Evolutionary conservation across 2,888 invertebrate genomes (phyloP), one percentile per base, ranked within the genome.

Genomic region (Alloscopus bannaensis): DNA sequence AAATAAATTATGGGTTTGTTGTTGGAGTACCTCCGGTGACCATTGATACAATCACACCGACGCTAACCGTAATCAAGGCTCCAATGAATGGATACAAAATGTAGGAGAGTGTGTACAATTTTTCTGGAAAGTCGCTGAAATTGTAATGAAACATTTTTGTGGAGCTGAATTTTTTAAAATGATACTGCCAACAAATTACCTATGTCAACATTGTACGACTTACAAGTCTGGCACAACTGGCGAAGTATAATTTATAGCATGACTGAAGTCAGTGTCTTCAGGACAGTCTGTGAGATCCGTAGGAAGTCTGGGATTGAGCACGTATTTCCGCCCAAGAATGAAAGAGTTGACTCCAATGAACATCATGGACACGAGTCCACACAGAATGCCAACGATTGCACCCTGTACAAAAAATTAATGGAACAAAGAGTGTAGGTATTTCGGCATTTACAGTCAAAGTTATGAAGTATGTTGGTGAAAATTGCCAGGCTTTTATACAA

Each of bases 61-160:
- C 72, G 3, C 36, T 24, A 6, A 79, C 47, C n/a, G 81, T 80
- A n/a, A 83, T 79, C 16, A 81, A 8, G 18, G 78, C 81, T 3
- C 83, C 83, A 36, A 70, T 70, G 60, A 83, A 65, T 0, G 83
- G 64, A 28, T 83, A 83, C 3, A 83, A 70, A 6, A 77, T 60
- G 69, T 81, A 83, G 2, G 83, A 83, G 0, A 83, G 26, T 1
- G 76, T 81, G 42, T 68, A 83, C 18, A 83, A 18, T 29, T 81
- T 83, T 8, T 64, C 47, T 2, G 81, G 81, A 69, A 66, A 83
- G 29, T 79, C 76, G 55, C 83, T 83, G 62, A 18, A 29, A 28
- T 4, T 36, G 60, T 18, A 20, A 45, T n/a, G n/a, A n/a, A n/a
- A n/a, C n/a, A n/a, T n/a, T n/a, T n/a, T n/a, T n/a, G n/a, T n/a